These are phyloP conservation scores for Bimastos eiseni DNA, from an alignment of 2,888 invertebrate species.

Conservation along the genomic window DNA sequence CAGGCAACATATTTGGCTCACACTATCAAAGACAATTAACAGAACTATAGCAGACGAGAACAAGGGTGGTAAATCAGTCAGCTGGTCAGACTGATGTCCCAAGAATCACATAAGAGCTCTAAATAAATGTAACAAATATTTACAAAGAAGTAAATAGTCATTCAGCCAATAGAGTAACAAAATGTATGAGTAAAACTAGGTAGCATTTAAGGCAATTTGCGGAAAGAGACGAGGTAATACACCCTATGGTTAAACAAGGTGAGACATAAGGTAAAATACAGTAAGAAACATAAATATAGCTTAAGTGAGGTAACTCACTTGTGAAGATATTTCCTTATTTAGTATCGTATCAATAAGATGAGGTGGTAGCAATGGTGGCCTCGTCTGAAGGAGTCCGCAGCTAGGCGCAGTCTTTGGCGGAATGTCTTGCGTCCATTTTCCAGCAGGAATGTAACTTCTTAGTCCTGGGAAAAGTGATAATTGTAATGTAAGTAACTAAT, in stretches of 20 bases:
- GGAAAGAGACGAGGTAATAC: not conserved
- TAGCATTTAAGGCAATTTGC: not conserved
- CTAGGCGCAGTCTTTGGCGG: not conserved
- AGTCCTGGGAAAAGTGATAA: not conserved
- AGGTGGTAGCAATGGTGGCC: conserved; percentile 30
- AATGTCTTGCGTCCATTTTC: conserved; percentile 9
- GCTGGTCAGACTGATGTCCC: not conserved
- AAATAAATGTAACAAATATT: not conserved
- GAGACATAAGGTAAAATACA: not conserved
- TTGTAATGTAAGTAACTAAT: not conserved
- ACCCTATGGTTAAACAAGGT: not conserved
- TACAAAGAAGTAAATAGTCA: not conserved
- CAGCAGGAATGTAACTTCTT: not conserved
- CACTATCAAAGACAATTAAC: conserved; percentile 26
- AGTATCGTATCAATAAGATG: conserved; percentile 31
- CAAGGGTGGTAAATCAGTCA: not conserved
- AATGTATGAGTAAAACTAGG: not conserved
- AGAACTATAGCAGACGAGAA: not conserved
- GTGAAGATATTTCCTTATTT: conserved; percentile 28
- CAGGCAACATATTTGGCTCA: conserved; percentile 33
- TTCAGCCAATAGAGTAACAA: not conserved
- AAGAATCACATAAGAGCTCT: not conserved
- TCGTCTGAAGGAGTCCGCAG: not conserved
- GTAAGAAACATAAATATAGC: not conserved
- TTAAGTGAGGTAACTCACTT: conserved; percentile 19